Conservation (phyloP, 2,888 invertebrate species). For the Metallyticus violacea region DNA sequence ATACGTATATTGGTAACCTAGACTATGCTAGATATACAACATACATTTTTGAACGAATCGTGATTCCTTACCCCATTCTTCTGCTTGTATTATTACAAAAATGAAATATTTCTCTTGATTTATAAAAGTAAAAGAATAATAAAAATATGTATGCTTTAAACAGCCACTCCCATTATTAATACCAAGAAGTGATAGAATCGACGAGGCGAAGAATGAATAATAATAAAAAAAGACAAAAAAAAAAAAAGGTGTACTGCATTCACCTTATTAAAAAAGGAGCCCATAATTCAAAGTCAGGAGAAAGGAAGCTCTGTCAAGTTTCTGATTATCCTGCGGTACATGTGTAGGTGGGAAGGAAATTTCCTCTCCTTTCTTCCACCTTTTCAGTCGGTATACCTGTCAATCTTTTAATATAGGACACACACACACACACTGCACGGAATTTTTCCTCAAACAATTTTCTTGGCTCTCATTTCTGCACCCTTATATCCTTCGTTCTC, state of each 20-base stretch:
- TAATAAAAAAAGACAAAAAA: not conserved
- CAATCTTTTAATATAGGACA: not conserved
- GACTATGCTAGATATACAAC: no score
- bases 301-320: not conserved
- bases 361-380: not conserved
- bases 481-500: not conserved
- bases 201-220: not conserved
- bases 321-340: not conserved
- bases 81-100: not conserved
- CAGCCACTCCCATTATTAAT: not conserved
- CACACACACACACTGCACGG: no score
- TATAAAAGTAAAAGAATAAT: not conserved
- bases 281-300: slow-evolving; percentile 4
- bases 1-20: no score
- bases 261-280: not conserved
- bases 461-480: not conserved
- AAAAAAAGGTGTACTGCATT: not conserved
- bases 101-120: not conserved
- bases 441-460: not conserved
- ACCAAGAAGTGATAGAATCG: not conserved
- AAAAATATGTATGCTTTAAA: not conserved
- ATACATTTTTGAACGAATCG: no score
- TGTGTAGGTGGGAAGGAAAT: slow-evolving; percentile 3
- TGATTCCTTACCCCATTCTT: no score
- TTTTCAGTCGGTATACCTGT: not conserved